Evolutionary conservation across 1,140 invertebrate genomes (phyloP).

Genomic region (Mya arenaria): DNA sequence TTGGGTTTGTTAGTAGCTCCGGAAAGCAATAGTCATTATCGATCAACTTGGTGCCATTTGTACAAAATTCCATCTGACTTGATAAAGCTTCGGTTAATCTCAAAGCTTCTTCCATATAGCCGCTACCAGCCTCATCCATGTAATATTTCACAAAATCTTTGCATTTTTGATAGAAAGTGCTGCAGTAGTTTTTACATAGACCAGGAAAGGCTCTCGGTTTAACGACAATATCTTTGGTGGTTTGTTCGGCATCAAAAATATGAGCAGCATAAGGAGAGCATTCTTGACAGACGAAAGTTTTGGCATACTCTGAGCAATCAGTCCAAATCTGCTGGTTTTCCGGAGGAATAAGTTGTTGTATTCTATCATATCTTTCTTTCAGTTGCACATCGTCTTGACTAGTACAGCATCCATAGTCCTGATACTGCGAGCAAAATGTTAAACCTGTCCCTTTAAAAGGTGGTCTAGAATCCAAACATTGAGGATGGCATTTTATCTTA

Average conservation of each 20-base stretch:
- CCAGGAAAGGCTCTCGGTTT: constrained; percentile 65
- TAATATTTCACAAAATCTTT: constrained; percentile 53
- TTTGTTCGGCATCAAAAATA: constrained; percentile 71
- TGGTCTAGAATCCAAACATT: constrained; percentile 76
- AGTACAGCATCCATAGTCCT: constrained; percentile 75
- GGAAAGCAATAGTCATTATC: constrained; percentile 79
- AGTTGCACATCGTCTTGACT: constrained; percentile 57
- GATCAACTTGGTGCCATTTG: constrained; percentile 49
- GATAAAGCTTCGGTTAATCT: constrained; percentile 13
- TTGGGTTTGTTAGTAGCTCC: constrained; percentile 65
- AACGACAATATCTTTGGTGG: neutral
- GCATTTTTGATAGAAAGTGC: constrained; percentile 64
- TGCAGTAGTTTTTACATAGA: constrained; percentile 69
- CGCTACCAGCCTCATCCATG: constrained; percentile 7
- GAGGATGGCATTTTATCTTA: too few species aligned
- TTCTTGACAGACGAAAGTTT: constrained; percentile 71
- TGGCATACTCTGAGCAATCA: constrained; percentile 60
- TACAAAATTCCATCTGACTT: constrained; percentile 65
- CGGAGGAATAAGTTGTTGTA: constrained; percentile 31
- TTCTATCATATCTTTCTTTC: constrained; percentile 36
- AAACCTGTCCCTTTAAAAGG: constrained; percentile 70
- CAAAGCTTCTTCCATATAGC: neutral
- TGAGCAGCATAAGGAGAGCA: constrained; percentile 78
- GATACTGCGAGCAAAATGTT: constrained; percentile 73
- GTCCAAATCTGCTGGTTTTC: constrained; percentile 20